Base-by-base conservation (phyloP, 1,140 invertebrate species). In the Bombus breviceps region DNA sequence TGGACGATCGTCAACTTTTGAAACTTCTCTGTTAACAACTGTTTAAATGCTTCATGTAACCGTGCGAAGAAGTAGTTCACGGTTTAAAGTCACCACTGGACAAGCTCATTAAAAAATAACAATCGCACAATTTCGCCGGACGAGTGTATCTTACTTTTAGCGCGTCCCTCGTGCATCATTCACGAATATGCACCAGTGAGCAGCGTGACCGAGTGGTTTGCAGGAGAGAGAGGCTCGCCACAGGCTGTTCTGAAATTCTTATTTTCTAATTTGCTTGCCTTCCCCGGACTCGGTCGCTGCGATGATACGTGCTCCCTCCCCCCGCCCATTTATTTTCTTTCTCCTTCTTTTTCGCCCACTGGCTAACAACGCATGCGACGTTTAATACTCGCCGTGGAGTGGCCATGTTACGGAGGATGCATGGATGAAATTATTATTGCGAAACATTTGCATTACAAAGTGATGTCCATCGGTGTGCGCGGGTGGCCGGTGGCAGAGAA, bases 401-500 rank as follows among this genome's bases (percentile, higher is more conserved):
- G 15, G n/a, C 57, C 37, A n/a, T 12, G 18, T 34, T 6, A n/a
- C 15, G 25, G n/a, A n/a, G 66, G 72, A 47, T 57, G 62, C 18
- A 37, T 28, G 59, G 79, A 79, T 53, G 81, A 83, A 88, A 90
- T 90, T 90, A 91, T 91, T 90, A 91, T 88, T 90, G 90, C 86
- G 90, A 81, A 88, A 80, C 81, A 91, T 91, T 91, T 90, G 90
- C 90, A 91, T 91, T 83, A 88, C 89, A 91, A 90, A 90, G 89
- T 85, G 86, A 76, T 76, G 25, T 69, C 75, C 76, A 81, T 83
- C 88, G 87, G 53, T 74, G 43, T 64, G 76, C 75, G 59, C 43
- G 66, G 3, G 75, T 62, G 64, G 72, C 64, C 79, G 13, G 25
- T 43, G 66, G 28, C 62, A 57, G n/a, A 39, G 74, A 64, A 74